These are phyloP conservation scores for Echinops telfairi DNA, from an alignment of 2,113 vertebrate species.

Conservation along the genomic window DNA sequence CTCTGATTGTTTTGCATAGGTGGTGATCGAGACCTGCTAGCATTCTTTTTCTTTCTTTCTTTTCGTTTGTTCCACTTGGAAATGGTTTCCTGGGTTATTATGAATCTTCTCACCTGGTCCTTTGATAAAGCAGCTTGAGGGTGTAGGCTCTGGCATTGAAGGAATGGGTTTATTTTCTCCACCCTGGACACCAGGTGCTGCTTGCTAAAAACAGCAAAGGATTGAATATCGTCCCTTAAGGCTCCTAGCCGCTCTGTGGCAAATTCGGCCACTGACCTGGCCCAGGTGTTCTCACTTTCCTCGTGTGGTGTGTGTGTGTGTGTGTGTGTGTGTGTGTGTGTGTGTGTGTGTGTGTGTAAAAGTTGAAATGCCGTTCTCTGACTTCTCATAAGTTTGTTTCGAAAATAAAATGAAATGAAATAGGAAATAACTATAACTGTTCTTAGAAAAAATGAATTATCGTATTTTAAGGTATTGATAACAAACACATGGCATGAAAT, in stretches of 20 bases:
- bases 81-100: constrained; percentile 58
- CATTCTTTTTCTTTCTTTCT: not conserved
- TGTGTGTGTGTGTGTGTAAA: not conserved
- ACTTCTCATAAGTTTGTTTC: not conserved
- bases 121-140: constrained; percentile 45
- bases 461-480: not conserved
- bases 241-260: constrained; percentile 11
- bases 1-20: not conserved
- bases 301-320: not conserved
- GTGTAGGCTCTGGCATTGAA: constrained; percentile 65
- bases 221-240: constrained; percentile 2
- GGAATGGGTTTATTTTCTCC: constrained; percentile 71
- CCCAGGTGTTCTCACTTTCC: not conserved
- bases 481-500: not conserved
- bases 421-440: not conserved
- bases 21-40: not conserved
- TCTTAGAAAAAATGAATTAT: not conserved
- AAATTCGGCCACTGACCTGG: constrained; percentile 12
- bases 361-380: not conserved
- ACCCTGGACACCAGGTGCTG: constrained; percentile 27
- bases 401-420: constrained; percentile 35
- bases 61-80: constrained; percentile 27
- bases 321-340: not conserved
- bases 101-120: constrained; percentile 27
- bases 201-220: constrained; percentile 49